Conservation (phyloP, 1,140 invertebrate species). For the Drosophila melanogaster region DNA sequence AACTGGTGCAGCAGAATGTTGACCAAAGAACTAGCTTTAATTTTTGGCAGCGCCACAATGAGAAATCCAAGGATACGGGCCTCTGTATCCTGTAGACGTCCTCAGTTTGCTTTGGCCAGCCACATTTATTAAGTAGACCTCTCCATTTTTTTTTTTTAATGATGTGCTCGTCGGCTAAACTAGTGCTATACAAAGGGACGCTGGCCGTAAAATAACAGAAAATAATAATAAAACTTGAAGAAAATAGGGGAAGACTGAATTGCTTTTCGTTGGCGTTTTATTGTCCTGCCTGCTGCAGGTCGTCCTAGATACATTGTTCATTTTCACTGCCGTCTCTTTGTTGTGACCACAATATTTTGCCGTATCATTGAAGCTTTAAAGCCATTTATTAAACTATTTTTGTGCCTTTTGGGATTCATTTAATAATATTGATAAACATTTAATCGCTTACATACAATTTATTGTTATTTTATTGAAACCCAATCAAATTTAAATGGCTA, state of each 20-base stretch:
- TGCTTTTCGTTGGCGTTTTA: slow-evolving; percentile 48
- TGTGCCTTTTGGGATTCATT: neutral
- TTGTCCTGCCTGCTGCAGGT: slow-evolving; percentile 42
- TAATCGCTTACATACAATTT: neutral
- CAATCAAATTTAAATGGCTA: neutral
- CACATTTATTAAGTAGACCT: slow-evolving; percentile 79
- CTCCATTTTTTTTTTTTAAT: slow-evolving; percentile 66
- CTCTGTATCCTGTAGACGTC: slow-evolving; percentile 18
- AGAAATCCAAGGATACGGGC: slow-evolving; percentile 28
- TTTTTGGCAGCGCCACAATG: slow-evolving; percentile 33
- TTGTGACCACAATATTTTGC: slow-evolving; percentile 31
- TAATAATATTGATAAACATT: neutral
- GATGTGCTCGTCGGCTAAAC: slow-evolving; percentile 40
- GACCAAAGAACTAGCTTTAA: slow-evolving; percentile 57
- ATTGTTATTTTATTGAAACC: neutral
- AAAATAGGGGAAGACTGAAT: slow-evolving; percentile 33
- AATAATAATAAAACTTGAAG: slow-evolving; percentile 56
- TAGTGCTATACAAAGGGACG: slow-evolving; percentile 43
- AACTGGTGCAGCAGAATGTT: slow-evolving; percentile 14
- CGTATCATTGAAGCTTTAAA: slow-evolving; percentile 26
- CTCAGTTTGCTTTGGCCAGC: slow-evolving; percentile 56
- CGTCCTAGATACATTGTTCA: slow-evolving; percentile 52
- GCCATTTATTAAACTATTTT: slow-evolving; percentile 1
- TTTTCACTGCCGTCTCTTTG: slow-evolving; percentile 41
- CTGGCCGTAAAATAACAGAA: slow-evolving; percentile 26